Conservation (phyloP, 2,113 vertebrate species). For the Ammodytes dubius region DNA sequence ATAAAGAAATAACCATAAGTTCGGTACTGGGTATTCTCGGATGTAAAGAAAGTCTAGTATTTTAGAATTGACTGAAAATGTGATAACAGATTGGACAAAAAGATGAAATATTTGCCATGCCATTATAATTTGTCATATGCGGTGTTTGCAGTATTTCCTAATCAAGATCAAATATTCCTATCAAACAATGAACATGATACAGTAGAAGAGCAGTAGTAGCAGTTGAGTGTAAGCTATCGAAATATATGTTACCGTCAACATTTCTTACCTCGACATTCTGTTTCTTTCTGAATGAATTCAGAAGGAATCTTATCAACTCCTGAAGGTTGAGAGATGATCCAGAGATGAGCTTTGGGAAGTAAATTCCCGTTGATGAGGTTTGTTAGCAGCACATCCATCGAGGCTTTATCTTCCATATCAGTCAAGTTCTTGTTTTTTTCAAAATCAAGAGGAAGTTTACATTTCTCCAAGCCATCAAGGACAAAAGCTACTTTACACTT, state of each 20-base stretch:
- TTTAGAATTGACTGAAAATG: too few relatives aligned
- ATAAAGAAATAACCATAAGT: too few relatives aligned
- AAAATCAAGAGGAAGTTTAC: slow-evolving; percentile 37
- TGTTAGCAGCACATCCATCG: slow-evolving; percentile 37
- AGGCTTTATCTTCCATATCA: slow-evolving; percentile 7
- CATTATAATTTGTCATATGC: too few relatives aligned
- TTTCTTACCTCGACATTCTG: slow-evolving; percentile 60
- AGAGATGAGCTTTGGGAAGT: slow-evolving; percentile 31
- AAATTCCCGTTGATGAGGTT: slow-evolving; percentile 42
- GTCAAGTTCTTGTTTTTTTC: neutral
- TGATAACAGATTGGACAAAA: too few relatives aligned
- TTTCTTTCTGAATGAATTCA: slow-evolving; percentile 2
- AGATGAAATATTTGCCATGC: too few relatives aligned
- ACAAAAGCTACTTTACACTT: slow-evolving; percentile 19
- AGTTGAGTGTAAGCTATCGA: neutral
- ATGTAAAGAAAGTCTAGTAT: too few relatives aligned
- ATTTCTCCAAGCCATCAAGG: slow-evolving; percentile 50
- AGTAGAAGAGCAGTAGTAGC: neutral
- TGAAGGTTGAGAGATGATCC: slow-evolving; percentile 60
- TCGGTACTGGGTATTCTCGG: too few relatives aligned
- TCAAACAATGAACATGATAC: neutral
- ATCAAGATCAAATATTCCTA: neutral
- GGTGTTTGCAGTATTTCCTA: neutral
- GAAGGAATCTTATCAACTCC: slow-evolving; percentile 43
- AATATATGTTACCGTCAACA: neutral